phyloP scores from a whole-genome alignment of 2,888 invertebrate genomes.

The Rhaphigaster nebulosa region DNA sequence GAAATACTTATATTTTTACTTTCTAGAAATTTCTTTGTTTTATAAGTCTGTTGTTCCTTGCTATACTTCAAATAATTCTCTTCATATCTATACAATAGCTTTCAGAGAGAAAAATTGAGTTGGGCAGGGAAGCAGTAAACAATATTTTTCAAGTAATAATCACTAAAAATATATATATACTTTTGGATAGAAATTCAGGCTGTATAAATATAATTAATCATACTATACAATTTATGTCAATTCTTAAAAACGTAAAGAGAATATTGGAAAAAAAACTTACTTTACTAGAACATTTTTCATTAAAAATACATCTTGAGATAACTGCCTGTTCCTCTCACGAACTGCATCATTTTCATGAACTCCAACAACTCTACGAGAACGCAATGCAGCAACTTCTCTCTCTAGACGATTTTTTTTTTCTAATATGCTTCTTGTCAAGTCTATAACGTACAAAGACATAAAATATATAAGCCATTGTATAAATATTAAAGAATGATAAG shows the following conservation, averaged over 20 bases:
- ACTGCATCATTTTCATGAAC: constrained; percentile 52
- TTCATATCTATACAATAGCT: no score
- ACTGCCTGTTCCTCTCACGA: constrained; percentile 70
- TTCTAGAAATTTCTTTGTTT: no score
- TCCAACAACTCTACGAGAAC: constrained; percentile 49
- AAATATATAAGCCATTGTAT: neutral
- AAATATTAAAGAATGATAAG: neutral
- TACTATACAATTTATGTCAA: no score
- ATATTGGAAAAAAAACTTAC: constrained; percentile 67
- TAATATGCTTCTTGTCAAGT: neutral
- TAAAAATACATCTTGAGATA: constrained; percentile 79
- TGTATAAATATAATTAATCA: no score
- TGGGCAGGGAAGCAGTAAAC: no score
- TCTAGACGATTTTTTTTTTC: constrained; percentile 47
- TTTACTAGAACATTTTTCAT: constrained; percentile 83
- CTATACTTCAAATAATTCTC: no score
- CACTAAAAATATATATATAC: no score
- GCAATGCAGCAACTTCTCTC: constrained; percentile 46
- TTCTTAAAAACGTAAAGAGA: neutral
- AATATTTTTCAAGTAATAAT: no score
- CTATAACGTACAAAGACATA: neutral
- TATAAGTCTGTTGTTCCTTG: no score
- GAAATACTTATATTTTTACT: no score
- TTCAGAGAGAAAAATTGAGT: no score
- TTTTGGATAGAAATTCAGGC: no score